Evolutionary conservation across 2,113 vertebrate genomes (phyloP), one percentile per base, ranked within the genome.

Genomic region (Lichenostomus cassidix): DNA sequence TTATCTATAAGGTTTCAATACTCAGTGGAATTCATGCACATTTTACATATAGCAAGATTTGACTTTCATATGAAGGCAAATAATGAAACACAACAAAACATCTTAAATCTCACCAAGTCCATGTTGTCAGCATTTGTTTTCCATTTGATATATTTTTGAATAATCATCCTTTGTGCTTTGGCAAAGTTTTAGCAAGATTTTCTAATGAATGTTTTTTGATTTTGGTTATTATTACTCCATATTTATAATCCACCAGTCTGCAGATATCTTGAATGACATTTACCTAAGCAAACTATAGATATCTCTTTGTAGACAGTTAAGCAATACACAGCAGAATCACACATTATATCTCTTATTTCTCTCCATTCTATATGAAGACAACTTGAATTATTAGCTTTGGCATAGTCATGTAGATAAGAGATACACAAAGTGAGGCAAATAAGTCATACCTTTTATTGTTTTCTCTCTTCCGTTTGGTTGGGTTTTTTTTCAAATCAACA

Each of bases 401-500:
- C 6, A 20, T n/a, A 59, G 33, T 50, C 15, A 53, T 31, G 16
- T 71, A 67, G 23, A 18, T 75, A 78, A 39, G 37, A 37, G 18
- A 63, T 39, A 46, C 6, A 63, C 4, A 46, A 79, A 83, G 14
- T 49, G 12, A 59, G 4, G 7, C 33, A 47, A 76, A 9, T 2
- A 4, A 92, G 7, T 39, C 15, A 18, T 33, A 56, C 5, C 1
- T 55, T 60, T 50, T 73, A 35, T 15, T 14, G 41, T 75, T 68
- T 31, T 44, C 17, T 64, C 4, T 25, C 1, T 50, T 59, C 37
- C 42, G 27, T 46, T 56, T 82, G 23, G 23, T 65, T 41, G 23
- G 4, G 7, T 1, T 4, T 16, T 35, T 19, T 49, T 17, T 12
- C 27, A n/a, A 5, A 22, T 10, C 22, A 37, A 42, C 6, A 1